A percentile compares a stretch with the other conserved stretches of the same genome.
phyloP scores from a whole-genome alignment of 1,140 invertebrate genomes.

The Pseudomyrmex cubaensis region DNA sequence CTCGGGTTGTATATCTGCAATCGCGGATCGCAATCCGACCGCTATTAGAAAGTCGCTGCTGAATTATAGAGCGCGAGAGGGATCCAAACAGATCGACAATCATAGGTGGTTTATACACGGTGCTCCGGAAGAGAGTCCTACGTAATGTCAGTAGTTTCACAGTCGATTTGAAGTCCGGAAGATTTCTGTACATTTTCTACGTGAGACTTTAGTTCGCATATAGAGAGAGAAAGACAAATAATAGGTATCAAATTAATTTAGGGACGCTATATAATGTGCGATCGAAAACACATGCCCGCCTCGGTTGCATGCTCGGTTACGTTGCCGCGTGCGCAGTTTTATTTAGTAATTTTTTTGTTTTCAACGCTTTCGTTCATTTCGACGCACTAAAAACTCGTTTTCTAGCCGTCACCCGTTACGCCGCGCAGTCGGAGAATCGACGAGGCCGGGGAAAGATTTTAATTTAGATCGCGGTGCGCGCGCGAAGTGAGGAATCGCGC shows the following conservation, averaged over 20 bases:
- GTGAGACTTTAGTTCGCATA: neutral
- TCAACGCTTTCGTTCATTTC: neutral
- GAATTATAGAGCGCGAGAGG: constrained; percentile 9
- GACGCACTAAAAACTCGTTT: neutral
- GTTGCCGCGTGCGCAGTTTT: constrained; percentile 8
- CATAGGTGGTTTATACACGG: constrained; percentile 11
- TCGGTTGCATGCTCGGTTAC: constrained; percentile 6
- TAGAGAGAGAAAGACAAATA: neutral
- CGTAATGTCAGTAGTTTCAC: constrained; percentile 9
- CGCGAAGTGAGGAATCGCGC: constrained; percentile 40
- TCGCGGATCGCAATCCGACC: neutral
- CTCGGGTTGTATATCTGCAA: neutral
- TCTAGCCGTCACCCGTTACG: constrained; percentile 38
- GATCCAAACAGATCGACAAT: constrained; percentile 19
- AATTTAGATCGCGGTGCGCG: constrained; percentile 33
- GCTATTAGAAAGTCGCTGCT: constrained; percentile 27
- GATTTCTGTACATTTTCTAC: neutral
- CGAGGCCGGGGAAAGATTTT: constrained; percentile 20
- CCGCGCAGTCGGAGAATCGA: constrained; percentile 36
- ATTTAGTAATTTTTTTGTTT: constrained; percentile 17
- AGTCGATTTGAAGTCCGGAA: neutral
- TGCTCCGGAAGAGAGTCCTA: neutral
- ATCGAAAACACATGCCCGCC: constrained; percentile 21
- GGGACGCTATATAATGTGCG: constrained; percentile 18
- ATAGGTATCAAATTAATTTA: too few relatives aligned